These are phyloP conservation scores for Hepsetus odoe DNA, from an alignment of 2,113 vertebrate species.

Conservation along the genomic window DNA sequence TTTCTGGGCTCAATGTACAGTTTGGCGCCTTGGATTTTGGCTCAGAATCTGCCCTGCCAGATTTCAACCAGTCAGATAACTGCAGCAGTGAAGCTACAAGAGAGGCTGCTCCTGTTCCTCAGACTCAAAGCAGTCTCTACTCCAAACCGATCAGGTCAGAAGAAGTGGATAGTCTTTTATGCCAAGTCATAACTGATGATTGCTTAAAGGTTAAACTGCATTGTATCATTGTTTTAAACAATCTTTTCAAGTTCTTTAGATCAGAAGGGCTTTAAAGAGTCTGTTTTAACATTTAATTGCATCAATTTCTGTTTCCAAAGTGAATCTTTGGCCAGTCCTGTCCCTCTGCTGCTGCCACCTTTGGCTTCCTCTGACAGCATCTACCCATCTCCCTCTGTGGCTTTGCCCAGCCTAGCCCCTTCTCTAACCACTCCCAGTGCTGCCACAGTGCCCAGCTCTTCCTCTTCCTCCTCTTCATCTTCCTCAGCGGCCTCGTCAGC, in stretches of 20 bases:
- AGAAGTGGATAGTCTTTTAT: neutral
- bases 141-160: conserved; percentile 86
- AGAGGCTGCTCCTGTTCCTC: conserved; percentile 63
- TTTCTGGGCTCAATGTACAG: conserved; percentile 92
- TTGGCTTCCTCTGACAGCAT: conserved; percentile 72
- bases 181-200: too few species aligned
- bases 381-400: conserved; percentile 69
- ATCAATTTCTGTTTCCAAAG: conserved; percentile 50
- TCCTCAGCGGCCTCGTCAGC: conserved; percentile 66
- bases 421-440: conserved; percentile 64
- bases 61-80: conserved; percentile 82
- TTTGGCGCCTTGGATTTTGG: conserved; percentile 96
- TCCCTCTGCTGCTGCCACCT: conserved; percentile 65
- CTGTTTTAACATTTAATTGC: conserved; percentile 15
- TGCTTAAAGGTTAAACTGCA: too few species aligned
- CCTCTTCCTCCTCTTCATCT: conserved; percentile 52
- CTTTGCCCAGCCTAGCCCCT: conserved; percentile 67
- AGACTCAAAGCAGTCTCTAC: conserved; percentile 85
- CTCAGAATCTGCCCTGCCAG: conserved; percentile 84
- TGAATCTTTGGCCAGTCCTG: conserved; percentile 70
- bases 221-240: too few species aligned
- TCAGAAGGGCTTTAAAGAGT: neutral
- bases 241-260: too few species aligned
- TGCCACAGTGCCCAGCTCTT: conserved; percentile 52
- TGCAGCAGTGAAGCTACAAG: conserved; percentile 75